Evolutionary conservation across 2,888 invertebrate species (phyloP).

Genomic region (Strigamia maritima): DNA sequence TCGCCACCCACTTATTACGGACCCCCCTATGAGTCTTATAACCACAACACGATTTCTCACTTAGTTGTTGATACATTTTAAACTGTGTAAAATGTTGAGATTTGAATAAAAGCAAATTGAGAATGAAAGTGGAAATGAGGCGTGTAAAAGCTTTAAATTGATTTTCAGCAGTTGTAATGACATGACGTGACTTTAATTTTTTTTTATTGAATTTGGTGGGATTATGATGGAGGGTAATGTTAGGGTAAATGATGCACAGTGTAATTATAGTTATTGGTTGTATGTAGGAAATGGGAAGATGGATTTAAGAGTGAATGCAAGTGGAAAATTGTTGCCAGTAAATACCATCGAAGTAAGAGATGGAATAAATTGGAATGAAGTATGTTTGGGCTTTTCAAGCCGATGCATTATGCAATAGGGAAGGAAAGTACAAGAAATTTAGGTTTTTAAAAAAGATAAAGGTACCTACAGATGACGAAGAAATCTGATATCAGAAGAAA

Average conservation of each 20-base stretch:
- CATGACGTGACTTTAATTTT: constrained; percentile 26
- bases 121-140: constrained; percentile 18
- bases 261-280: constrained; percentile 34
- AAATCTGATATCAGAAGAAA: no score
- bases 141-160: constrained; percentile 24
- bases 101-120: constrained; percentile 30
- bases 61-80: constrained; percentile 17
- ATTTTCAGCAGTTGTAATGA: constrained; percentile 11
- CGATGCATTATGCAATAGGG: not conserved
- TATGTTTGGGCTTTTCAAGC: not conserved
- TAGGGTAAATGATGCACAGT: constrained; percentile 18
- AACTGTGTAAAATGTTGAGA: constrained; percentile 9
- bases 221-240: constrained; percentile 31
- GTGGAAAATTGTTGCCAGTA: constrained; percentile 34
- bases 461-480: no score
- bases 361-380: constrained; percentile 25
- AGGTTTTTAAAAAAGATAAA: no score
- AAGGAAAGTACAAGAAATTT: not conserved
- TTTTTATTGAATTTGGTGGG: constrained; percentile 29
- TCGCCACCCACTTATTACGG: constrained; percentile 19
- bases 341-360: constrained; percentile 13
- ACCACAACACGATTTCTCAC: constrained; percentile 30
- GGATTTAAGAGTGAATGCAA: constrained; percentile 28
- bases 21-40: not conserved
- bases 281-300: constrained; percentile 29